Evolutionary conservation across 2,113 vertebrate genomes (phyloP).

Genomic region (Cathartes aura): DNA sequence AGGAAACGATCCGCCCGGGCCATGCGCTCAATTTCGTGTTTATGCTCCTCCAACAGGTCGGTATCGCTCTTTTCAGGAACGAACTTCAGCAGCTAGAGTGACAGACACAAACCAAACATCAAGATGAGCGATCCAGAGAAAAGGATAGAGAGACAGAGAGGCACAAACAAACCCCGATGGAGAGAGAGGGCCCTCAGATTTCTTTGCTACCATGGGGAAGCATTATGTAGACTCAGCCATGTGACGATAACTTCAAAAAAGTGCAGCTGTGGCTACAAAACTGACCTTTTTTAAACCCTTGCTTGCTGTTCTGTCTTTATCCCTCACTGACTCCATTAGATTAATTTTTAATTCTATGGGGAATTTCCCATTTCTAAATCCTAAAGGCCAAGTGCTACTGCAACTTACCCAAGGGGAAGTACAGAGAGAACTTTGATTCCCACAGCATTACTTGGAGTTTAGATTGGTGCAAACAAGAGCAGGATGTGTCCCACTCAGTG

Average conservation of each 20-base stretch:
- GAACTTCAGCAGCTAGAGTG: conserved; percentile 90
- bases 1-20: conserved; percentile 97
- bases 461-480: not conserved
- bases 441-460: not conserved
- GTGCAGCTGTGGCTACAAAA: conserved; percentile 47
- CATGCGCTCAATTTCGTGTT: conserved; percentile 96
- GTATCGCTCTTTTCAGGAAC: conserved; percentile 95
- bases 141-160: not conserved
- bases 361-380: conserved; percentile 51
- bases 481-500: not conserved
- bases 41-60: conserved; percentile 96
- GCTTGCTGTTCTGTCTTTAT: conserved; percentile 7
- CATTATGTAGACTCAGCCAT: not conserved
- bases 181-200: not conserved
- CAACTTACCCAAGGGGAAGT: not conserved
- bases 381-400: conserved; percentile 6
- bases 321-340: conserved; percentile 6
- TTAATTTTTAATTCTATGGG: conserved; percentile 1
- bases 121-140: not conserved
- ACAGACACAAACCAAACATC: conserved; percentile 16
- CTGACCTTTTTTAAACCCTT: conserved; percentile 38
- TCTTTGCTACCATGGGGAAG: not conserved
- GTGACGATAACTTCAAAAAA: not conserved
- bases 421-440: conserved; percentile 9
- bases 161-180: not conserved